Base-by-base conservation (phyloP, 2,113 vertebrate genomes). In the Campylomormyrus tamandua region DNA sequence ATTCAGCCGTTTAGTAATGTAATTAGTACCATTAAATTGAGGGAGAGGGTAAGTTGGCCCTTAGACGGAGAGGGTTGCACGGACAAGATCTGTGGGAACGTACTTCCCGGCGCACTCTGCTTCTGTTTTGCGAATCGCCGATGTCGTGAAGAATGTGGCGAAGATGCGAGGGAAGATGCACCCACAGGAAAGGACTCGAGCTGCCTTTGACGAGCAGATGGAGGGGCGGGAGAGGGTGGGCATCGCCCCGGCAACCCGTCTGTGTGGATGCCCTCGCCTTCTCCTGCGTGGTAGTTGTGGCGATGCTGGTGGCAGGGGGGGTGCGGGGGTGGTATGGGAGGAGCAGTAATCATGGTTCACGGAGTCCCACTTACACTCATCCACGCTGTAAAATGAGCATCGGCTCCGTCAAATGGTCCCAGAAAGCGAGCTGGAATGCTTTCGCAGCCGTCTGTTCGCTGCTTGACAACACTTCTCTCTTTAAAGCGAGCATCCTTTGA, bases 401-500 rank as follows among this genome's bases (percentile, higher is more conserved):
- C 62, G n/a, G 27, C 62, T 70, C 27, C 27, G 11, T 49, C 83
- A 48, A 27, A 50, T 0, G 83, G 19, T 50, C 83, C 83, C 45
- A 48, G 5, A 86, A 85, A 86, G 24, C 91, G 90, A 50, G 66
- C 89, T 91, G 91, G 91, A 94, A 92, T 92, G 92, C 93, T 92
- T 94, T 42, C 90, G 92, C 92, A 91, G 91, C 92, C 91, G 88
- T 92, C 91, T 88, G 92, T 93, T 93, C 93, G 91, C 91, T 94
- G 92, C 91, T 94, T 94, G 94, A 95, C 92, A 95, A 95, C 95
- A 92, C 91, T 94, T 92, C 93, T 95, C 94, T 95, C 94, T 96
- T 95, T 95, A 95, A 95, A 94, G 93, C 93, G 92, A 93, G 91
- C 89, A 91, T 94, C 94, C 94, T 94, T 94, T 95, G 35, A 95